A percentile compares a stretch with the other conserved stretches of the same genome.
Evolutionary conservation across 2,797 vertebrate genomes (phyloP).

Genomic region (Malurus leucopterus): DNA sequence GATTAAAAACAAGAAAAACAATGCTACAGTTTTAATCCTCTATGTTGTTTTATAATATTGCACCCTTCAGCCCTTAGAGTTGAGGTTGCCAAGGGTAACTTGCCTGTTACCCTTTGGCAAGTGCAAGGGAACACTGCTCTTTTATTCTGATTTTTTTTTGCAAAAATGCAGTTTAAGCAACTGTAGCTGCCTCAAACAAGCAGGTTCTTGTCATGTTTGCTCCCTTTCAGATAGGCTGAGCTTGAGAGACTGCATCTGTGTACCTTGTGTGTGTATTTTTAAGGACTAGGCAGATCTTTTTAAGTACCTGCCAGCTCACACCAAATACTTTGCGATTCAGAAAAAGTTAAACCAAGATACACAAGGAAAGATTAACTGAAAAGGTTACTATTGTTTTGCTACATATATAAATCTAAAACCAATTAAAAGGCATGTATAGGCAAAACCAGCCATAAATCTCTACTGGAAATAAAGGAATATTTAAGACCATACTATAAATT

Average conservation of each 20-base stretch:
- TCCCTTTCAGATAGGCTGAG: not conserved
- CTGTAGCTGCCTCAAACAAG: constrained; percentile 5
- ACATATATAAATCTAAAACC: not conserved
- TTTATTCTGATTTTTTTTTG: not conserved
- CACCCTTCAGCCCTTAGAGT: not conserved
- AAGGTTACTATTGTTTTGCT: constrained; percentile 1
- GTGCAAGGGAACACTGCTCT: not conserved
- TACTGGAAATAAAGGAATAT: not conserved
- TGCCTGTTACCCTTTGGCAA: not conserved
- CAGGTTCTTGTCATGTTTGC: constrained; percentile 31
- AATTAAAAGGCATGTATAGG: not conserved
- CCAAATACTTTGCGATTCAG: not conserved
- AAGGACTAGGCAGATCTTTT: not conserved
- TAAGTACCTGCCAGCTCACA: constrained; percentile 1
- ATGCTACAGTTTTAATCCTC: not conserved
- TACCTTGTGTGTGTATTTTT: not conserved
- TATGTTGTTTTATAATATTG: not conserved
- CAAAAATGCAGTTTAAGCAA: not conserved
- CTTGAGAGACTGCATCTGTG: not conserved
- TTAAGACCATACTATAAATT: not conserved
- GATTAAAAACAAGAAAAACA: not conserved
- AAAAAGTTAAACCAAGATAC: constrained; percentile 16
- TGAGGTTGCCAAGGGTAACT: no score
- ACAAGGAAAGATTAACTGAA: not conserved
- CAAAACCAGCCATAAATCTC: not conserved